Evolutionary conservation across 2,797 vertebrate genomes (phyloP), one percentile per base, ranked within the genome.

Genomic region (Centropyge bicolor): DNA sequence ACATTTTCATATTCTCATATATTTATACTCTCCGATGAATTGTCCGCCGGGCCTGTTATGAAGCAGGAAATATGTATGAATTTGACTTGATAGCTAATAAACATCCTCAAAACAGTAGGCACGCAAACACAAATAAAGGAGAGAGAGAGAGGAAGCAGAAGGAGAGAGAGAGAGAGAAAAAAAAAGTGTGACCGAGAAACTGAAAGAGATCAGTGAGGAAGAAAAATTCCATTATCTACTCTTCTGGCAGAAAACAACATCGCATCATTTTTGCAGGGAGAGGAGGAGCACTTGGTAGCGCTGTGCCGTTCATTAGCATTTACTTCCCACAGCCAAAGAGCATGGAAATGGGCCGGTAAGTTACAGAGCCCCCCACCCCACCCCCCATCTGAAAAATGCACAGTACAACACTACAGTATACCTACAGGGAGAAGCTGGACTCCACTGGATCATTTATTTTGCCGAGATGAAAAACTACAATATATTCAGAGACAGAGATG

Each of bases 51-150:
- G 70, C n/a, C 62, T 68, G 75, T 81, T 85, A 78, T 80, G 76
- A 86, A 82, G 64, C 71, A 65, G 77, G 40, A 84, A 85, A 89
- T 87, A 71, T 89, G 73, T 68, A 82, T 82, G 76, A 86, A 82
- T 83, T 88, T 76, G 57, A 84, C 69, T 81, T 77, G 41, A 87
- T 80, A 24, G 79, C 57, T 84, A 87, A 85, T 77, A 86, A 86
- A 83, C 80, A 83, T 63, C 27, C 36, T 74, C 62, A 64, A 74
- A 81, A 85, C 24, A 72, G 70, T 40, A 52, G 13, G 74, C 48
- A 61, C 19, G 62, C 36, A 74, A 72, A 68, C 20, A 45, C n/a
- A 86, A 57, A 80, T 16, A 68, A 71, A 24, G 4, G 6, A 55
- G 27, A 35, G 41, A 60, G 43, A 36, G 36, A 24, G 20, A 8